Base-by-base conservation (phyloP, 2,888 invertebrate genomes). In the Xestia c-nigrum region DNA sequence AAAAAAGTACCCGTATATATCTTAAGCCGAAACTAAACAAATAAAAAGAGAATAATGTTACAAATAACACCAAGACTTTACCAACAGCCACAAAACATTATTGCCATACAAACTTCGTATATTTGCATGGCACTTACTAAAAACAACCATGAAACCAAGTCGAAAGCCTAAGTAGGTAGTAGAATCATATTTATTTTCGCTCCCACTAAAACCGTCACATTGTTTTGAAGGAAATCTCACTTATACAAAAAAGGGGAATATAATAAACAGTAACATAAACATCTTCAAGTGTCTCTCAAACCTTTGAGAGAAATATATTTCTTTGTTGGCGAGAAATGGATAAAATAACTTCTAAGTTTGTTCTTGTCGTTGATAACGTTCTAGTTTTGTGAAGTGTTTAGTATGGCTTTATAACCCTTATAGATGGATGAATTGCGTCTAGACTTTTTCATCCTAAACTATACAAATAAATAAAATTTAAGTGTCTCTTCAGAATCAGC, bases 211-310 rank as follows among this genome's bases (percentile, higher is more conserved):
- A 80, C 78, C 64, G 68, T 75, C 84, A 75, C 78, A 82, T 83
- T 85, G 80, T 83, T 83, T 85, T 80, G 78, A 82, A 71, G 81
- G 71, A 84, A 88, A 76, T 79, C 74, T 78, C 79, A 78, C 84
- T 86, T 71, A 79, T 76, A 78, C 68, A 78, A 88, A 83, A 84
- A 80, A 77, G 74, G 76, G 65, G 59, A 73, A 88, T 80, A 80
- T 80, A 87, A 87, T 87, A 86, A 78, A 88, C 80, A 78, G 80
- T 79, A 65, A 76, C 78, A 87, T 87, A 88, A 88, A 88, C 85
- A 88, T 85, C 76, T 80, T 81, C 80, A 84, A 87, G 87, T 85
- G 78, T 80, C 85, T 79, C 85, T 76, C 76, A 78, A 70, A 81
- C 78, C 74, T 79, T 57, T 67, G 72, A 43, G 71, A 73, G 80